Evolutionary conservation across 2,797 vertebrate species (phyloP).

Genomic region (Pampus argenteus): DNA sequence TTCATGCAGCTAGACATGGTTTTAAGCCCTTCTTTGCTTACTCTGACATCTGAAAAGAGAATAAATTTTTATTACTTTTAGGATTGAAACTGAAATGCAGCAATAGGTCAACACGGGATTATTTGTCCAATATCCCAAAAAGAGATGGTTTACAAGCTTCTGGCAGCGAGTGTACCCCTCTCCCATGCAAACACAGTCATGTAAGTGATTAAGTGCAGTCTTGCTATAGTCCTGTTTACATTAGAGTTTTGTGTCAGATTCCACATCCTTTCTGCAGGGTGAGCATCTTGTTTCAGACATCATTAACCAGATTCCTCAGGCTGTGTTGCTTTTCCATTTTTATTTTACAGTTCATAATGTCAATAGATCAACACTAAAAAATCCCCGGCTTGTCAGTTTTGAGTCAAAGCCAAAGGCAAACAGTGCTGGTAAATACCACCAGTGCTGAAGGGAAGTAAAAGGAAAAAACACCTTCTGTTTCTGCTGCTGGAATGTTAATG

Average conservation of each 20-base stretch:
- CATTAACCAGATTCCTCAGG: conserved; percentile 9
- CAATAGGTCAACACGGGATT: conserved; percentile 20
- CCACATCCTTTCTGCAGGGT: conserved; percentile 5
- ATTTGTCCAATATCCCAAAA: conserved; percentile 10
- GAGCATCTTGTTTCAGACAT: conserved; percentile 6
- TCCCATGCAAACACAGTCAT: conserved; percentile 32
- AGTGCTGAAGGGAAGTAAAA: too few species aligned
- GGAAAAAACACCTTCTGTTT: conserved; percentile 68
- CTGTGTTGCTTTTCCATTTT: conserved; percentile 11
- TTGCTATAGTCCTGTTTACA: conserved; percentile 30
- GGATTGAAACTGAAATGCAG: conserved; percentile 12
- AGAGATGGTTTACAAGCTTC: conserved; percentile 2
- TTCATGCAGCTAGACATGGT: background rate
- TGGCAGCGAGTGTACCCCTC: conserved; percentile 30
- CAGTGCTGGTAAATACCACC: conserved; percentile 70
- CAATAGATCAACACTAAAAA: conserved; percentile 20
- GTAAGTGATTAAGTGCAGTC: conserved; percentile 42
- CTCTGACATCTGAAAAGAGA: conserved; percentile 6
- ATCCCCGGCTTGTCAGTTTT: conserved; percentile 39
- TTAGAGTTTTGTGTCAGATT: conserved; percentile 26
- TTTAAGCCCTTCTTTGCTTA: background rate
- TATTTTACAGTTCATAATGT: conserved; percentile 21
- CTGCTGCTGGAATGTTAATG: conserved; percentile 76
- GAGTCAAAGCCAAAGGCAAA: conserved; percentile 57
- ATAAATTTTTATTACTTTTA: background rate